These are phyloP conservation scores for Microcebus griseorufus DNA, from an alignment of 2,113 vertebrate species.

Conservation along the genomic window DNA sequence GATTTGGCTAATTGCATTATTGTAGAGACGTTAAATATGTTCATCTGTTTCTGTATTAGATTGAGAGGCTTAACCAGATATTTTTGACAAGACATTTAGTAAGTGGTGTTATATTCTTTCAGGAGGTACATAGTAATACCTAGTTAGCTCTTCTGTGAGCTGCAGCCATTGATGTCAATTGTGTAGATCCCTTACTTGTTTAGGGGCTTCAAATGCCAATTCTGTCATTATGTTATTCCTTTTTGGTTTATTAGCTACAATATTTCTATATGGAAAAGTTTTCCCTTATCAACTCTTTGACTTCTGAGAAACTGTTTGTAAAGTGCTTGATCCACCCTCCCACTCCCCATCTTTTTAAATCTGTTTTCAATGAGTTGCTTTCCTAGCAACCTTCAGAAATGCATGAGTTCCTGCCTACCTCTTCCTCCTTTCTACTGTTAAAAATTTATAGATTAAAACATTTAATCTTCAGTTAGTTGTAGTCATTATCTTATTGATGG, in stretches of 20 bases:
- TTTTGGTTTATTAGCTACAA: neutral
- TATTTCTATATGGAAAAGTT: neutral
- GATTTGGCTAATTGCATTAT: neutral
- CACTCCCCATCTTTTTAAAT: neutral
- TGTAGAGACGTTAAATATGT: neutral
- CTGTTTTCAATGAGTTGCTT: neutral
- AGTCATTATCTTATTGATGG: neutral
- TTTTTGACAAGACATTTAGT: neutral
- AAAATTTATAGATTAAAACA: neutral
- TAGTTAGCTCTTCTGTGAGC: neutral
- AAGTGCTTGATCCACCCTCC: neutral
- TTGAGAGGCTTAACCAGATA: neutral
- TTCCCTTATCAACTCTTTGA: neutral
- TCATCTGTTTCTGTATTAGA: neutral
- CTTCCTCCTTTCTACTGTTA: neutral
- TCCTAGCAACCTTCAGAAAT: neutral
- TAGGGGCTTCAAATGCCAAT: neutral
- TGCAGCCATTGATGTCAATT: neutral
- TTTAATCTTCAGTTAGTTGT: neutral
- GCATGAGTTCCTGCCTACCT: neutral
- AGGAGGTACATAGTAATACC: neutral
- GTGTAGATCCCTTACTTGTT: neutral
- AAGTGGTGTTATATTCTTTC: neutral
- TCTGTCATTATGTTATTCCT: neutral
- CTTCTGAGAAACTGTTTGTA: neutral